Percentiles rank a stretch among this genome's conserved stretches.
These are phyloP conservation scores for Bettongia penicillata DNA, from an alignment of 2,113 vertebrate species.

Conservation along the genomic window DNA sequence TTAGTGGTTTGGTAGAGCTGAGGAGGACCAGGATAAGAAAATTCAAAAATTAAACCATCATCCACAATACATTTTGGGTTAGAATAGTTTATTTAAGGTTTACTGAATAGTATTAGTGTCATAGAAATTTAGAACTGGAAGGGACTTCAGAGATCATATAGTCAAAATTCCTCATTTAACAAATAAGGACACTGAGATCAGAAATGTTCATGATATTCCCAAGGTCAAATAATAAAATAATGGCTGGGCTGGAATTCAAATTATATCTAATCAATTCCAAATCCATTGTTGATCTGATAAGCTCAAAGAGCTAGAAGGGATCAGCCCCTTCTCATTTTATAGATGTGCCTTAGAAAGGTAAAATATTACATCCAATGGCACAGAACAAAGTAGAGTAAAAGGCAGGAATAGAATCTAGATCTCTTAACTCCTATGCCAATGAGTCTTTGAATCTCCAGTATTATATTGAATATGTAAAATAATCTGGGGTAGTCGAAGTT, in stretches of 20 bases:
- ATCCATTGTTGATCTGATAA: not conserved
- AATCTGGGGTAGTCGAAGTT: no score
- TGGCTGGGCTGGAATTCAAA: not conserved
- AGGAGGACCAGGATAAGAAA: not conserved
- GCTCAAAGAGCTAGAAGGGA: not conserved
- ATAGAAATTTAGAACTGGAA: not conserved
- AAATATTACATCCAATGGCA: not conserved
- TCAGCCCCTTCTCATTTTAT: not conserved
- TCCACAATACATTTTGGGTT: not conserved
- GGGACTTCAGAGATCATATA: not conserved
- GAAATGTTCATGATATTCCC: not conserved
- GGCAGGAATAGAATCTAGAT: not conserved
- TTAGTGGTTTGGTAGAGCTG: no score
- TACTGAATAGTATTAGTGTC: not conserved
- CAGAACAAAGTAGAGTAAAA: not conserved
- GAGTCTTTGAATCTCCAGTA: not conserved
- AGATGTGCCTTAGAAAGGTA: not conserved
- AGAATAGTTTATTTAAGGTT: not conserved
- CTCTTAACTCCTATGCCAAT: not conserved
- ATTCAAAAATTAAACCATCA: not conserved
- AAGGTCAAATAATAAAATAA: not conserved
- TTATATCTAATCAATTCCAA: not conserved
- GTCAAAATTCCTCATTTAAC: not conserved
- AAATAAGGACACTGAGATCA: not conserved
- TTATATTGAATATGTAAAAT: not conserved